Conservation (phyloP, 2,888 invertebrate species). For the Heliconius erato region DNA sequence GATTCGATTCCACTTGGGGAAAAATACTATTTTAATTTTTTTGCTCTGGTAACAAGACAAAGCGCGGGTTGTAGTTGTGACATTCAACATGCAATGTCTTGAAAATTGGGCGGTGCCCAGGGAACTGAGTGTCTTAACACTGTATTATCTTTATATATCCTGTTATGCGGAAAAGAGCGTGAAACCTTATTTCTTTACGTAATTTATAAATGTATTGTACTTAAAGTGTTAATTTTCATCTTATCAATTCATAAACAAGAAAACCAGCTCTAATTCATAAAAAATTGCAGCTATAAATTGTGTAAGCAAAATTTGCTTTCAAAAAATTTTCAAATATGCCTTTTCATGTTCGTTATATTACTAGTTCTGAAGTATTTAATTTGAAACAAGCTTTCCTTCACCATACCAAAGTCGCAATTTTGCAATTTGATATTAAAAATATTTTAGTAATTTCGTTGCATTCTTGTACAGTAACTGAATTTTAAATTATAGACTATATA, state of each 20-base stretch:
- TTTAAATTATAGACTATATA: too few relatives aligned
- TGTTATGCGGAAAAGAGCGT: too few relatives aligned
- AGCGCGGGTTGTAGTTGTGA: too few relatives aligned
- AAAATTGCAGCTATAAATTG: conserved; percentile 8
- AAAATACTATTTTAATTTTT: too few relatives aligned
- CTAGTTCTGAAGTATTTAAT: conserved; percentile 2
- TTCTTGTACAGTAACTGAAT: neutral
- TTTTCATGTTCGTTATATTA: neutral
- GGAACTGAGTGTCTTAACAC: too few relatives aligned
- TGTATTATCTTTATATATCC: too few relatives aligned
- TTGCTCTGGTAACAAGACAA: too few relatives aligned
- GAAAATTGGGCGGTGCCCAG: too few relatives aligned
- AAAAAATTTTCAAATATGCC: conserved; percentile 11
- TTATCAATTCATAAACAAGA: neutral
- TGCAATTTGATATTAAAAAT: conserved; percentile 12
- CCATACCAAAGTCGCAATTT: neutral
- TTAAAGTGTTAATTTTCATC: neutral
- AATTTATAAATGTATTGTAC: too few relatives aligned
- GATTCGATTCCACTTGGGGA: too few relatives aligned
- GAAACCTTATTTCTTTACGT: too few relatives aligned
- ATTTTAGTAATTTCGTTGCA: neutral
- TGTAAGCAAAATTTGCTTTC: neutral
- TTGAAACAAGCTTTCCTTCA: neutral
- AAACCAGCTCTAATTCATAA: neutral
- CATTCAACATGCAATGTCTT: too few relatives aligned